Evolutionary conservation across 2,113 vertebrate genomes (phyloP).

Genomic region (Echinops telfairi): DNA sequence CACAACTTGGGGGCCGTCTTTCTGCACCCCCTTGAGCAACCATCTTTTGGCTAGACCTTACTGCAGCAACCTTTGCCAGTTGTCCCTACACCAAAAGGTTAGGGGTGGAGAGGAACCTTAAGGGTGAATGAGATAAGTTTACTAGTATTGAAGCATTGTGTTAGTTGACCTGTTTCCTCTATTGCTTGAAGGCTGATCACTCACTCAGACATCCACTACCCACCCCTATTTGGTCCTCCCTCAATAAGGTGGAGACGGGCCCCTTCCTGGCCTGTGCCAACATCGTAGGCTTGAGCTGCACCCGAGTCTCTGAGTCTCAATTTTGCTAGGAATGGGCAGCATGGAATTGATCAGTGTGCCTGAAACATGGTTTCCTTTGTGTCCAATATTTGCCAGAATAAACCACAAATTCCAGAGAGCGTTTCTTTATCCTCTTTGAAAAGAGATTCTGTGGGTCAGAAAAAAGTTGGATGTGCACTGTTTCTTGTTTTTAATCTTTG

Average conservation of each 20-base stretch:
- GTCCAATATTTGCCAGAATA: background rate
- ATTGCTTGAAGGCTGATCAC: background rate
- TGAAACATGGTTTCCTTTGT: background rate
- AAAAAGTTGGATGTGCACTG: background rate
- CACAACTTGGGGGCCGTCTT: background rate
- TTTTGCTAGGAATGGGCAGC: background rate
- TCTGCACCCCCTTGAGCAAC: slow-evolving; percentile 2
- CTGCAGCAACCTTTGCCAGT: background rate
- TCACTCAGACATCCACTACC: background rate
- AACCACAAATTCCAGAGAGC: background rate
- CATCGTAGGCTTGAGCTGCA: background rate
- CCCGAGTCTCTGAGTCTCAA: background rate
- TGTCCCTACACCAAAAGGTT: slow-evolving; percentile 24
- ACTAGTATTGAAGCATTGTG: slow-evolving; percentile 26
- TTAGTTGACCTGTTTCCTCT: background rate
- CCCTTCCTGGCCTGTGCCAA: background rate
- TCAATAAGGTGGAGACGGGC: background rate
- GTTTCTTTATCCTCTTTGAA: background rate
- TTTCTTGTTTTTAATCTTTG: background rate
- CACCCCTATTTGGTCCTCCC: background rate
- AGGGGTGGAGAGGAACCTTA: background rate
- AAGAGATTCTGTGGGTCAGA: background rate
- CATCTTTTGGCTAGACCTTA: slow-evolving; percentile 7
- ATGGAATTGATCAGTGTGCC: background rate
- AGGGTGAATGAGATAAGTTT: slow-evolving; percentile 46